Evolutionary conservation across 2,113 vertebrate species (phyloP).

Genomic region (Elgaria multicarinata): DNA sequence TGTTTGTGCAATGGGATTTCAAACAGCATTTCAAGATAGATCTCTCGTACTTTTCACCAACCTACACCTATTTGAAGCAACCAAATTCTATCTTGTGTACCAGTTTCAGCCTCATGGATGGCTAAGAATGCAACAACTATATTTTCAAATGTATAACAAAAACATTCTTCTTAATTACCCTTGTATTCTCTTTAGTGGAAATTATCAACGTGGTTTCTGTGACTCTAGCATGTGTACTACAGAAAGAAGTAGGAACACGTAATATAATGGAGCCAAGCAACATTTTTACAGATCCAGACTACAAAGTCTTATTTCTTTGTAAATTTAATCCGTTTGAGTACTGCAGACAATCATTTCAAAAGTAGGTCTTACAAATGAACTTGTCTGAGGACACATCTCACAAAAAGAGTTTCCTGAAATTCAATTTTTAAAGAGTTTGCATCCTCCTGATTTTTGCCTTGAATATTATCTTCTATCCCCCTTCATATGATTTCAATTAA

Average conservation of each 20-base stretch:
- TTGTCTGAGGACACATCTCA: not conserved
- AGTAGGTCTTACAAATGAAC: not conserved
- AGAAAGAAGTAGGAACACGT: not conserved
- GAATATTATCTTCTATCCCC: not conserved
- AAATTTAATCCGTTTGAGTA: not conserved
- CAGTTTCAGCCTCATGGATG: not conserved
- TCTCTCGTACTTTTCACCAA: not conserved
- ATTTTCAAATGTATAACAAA: not conserved
- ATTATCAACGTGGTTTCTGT: not conserved
- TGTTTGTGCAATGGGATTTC: not conserved
- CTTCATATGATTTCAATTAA: not conserved
- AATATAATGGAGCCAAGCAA: not conserved
- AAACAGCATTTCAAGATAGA: not conserved
- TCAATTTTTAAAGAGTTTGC: not conserved
- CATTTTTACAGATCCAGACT: not conserved
- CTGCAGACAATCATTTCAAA: not conserved
- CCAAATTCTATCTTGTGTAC: not conserved
- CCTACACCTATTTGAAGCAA: not conserved
- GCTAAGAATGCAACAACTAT: not conserved
- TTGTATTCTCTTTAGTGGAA: not conserved
- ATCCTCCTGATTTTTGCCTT: not conserved
- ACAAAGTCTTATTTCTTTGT: not conserved
- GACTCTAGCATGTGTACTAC: not conserved
- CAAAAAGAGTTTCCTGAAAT: no score
- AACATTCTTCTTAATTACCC: not conserved